Conservation (phyloP, 2,888 invertebrate genomes). For the Drosophila hamatofila region DNA sequence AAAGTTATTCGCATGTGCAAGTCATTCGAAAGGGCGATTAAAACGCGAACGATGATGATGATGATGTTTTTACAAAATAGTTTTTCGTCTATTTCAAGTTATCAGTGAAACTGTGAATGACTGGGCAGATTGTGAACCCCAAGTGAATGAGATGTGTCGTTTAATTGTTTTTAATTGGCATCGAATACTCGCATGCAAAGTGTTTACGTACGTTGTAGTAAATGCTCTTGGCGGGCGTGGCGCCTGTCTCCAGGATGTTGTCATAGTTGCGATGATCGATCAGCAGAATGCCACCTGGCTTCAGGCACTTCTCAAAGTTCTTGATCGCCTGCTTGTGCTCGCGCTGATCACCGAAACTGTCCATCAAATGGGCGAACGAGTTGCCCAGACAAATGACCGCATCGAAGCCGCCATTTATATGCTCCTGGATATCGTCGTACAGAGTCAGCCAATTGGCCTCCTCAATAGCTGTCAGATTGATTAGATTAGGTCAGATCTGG, state of each 20-base stretch:
- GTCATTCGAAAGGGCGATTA: slow-evolving; percentile 49
- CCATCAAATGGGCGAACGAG: slow-evolving; percentile 95
- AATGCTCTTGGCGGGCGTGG: slow-evolving; percentile 92
- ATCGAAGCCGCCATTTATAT: slow-evolving; percentile 90
- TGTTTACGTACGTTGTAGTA: slow-evolving; percentile 93
- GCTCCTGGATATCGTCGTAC: slow-evolving; percentile 89
- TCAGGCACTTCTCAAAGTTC: slow-evolving; percentile 93
- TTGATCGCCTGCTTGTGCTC: slow-evolving; percentile 91
- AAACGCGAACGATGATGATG: slow-evolving; percentile 5
- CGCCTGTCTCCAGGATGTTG: slow-evolving; percentile 90
- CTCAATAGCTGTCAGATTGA: slow-evolving; percentile 90
- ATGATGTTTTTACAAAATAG: slow-evolving; percentile 21
- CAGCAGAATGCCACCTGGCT: slow-evolving; percentile 93
- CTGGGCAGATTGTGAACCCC: slow-evolving; percentile 13
- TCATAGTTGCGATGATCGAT: slow-evolving; percentile 97
- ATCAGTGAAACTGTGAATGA: slow-evolving; percentile 57
- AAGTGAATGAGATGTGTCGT: slow-evolving; percentile 36
- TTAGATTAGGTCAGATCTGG: neutral
- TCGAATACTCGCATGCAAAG: slow-evolving; percentile 1
- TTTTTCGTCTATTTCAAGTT: slow-evolving; percentile 30
- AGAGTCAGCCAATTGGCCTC: slow-evolving; percentile 96
- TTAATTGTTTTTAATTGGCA: slow-evolving; percentile 65
- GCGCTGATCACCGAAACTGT: slow-evolving; percentile 91
- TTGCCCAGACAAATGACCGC: slow-evolving; percentile 96
- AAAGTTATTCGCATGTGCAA: slow-evolving; percentile 32